Base-by-base conservation (phyloP, 2,797 vertebrate genomes). In the Spinibarbus caldwelli region DNA sequence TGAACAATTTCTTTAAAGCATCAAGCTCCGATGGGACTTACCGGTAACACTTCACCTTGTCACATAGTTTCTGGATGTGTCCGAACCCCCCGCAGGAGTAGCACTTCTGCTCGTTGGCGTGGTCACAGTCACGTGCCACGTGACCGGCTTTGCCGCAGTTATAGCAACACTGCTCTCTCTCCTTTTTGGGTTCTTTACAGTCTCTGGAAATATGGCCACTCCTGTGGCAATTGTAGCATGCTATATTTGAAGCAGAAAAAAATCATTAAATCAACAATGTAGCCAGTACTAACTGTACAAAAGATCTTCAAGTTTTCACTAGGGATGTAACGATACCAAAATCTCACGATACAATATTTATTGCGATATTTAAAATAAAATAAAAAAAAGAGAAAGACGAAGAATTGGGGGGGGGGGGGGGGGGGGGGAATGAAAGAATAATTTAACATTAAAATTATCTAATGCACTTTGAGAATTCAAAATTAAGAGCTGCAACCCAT, bases 41-140 rank as follows among this genome's bases (percentile, higher is more conserved):
- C 98, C 97, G 96, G 94, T 98, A 99, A 95, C 98, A 99, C 95
- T 99, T 99, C 92, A 99, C 98, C 95, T 99, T 98, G 93, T 97
- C 97, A 90, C 98, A 99, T 86, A 98, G 96, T 94, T 99, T 99
- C 87, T 99, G 98, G 93, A 99, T 99, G 94, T 99, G 98, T 73
- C 98, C 98, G 79, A 98, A 97, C 79, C 97, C 97, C 52, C 98
- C 98, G 85, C 98, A 99, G 86, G 97, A 97, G 92, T 99, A 99
- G 95, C 98, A 99, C 92, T 99, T 99, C 94, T 99, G 98, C 95
- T 99, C 98, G 38, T 97, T 96, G 79, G 96, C 97, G 0, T 98
- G 97, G 86, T 99, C 97, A 70, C 98, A 99, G 91, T 99, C 98
- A 0, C 97, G 97, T 87, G 98, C 98, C 95, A 99, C 95, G 64